Evolutionary conservation across 37 sponge, comb jelly and placozoan genomes (phyloP).

Genomic region (Hormiphora californensis): DNA sequence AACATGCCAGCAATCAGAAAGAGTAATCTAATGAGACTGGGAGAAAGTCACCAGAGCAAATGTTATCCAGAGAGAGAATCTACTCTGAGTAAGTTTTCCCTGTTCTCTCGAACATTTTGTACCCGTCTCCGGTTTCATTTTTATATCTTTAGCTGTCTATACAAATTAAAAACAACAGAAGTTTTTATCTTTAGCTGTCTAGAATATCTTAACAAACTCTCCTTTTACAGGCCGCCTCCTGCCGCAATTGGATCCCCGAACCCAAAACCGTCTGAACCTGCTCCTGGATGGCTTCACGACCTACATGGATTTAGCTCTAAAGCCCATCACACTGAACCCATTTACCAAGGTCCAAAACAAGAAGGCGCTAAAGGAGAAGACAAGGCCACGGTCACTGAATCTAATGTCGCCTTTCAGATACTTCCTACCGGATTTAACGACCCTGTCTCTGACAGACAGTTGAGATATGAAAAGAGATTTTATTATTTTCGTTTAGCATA

Average conservation of each 20-base stretch:
- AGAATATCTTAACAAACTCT: background rate
- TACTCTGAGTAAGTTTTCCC: conserved; percentile 6
- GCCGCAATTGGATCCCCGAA: conserved; percentile 6
- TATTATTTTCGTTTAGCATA: too few relatives aligned
- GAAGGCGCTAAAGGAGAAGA: conserved; percentile 15
- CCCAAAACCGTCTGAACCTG: conserved; percentile 4
- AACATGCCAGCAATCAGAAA: conserved; percentile 50
- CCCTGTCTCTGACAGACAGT: conserved; percentile 9
- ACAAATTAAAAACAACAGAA: background rate
- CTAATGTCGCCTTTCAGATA: conserved; percentile 38
- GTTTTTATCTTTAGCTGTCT: background rate
- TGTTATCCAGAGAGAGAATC: conserved; percentile 45
- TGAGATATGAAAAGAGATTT: background rate
- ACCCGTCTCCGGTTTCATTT: too few relatives aligned
- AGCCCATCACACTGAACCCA: conserved; percentile 19
- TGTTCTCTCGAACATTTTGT: too few relatives aligned
- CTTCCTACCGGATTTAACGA: conserved; percentile 15
- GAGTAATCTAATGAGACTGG: conserved; percentile 55
- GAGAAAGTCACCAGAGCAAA: conserved; percentile 46
- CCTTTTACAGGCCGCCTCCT: conserved; percentile 35
- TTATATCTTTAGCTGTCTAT: background rate
- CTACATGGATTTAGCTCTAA: background rate
- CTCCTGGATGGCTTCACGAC: conserved; percentile 41
- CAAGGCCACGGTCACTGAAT: conserved; percentile 21
- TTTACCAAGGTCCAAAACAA: conserved; percentile 23